Evolutionary conservation across 37 sponge, comb jelly and placozoan genomes (phyloP), one percentile per base, ranked within the genome.

Genomic region (Hormiphora californensis): DNA sequence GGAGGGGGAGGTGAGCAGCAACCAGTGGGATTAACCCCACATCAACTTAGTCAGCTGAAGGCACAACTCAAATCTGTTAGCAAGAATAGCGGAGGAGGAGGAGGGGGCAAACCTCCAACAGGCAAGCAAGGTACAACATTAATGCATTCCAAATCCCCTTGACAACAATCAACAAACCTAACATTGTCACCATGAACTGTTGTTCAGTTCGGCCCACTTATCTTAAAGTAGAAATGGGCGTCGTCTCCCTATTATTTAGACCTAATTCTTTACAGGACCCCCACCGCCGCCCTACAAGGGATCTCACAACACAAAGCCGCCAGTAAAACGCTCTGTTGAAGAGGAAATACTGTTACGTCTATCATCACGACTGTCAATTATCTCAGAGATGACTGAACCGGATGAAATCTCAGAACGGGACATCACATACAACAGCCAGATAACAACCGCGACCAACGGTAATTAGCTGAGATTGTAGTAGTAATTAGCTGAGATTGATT

Each of bases 301-400:
- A n/a, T 28, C 12, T 30, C 81, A 73, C 81, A 43, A 73, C 81
- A 73, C 81, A 23, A 73, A 73, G 25, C 81, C 81, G 9, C 68
- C 39, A 8, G 36, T 33, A 4, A 73, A 39, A 5, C 12, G 3
- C 27, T 73, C 81, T 3, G 43, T 73, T 27, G 81, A 73, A 28
- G 81, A 73, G 23, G 81, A 73, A 7, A 73, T 73, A 4, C 81
- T 73, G 1, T 19, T 39, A 7, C 4, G 81, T 4, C 81, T 73
- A 9, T 73, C 81, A n/a, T 73, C 81, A 1, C 40, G 81, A 46
- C 43, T 73, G 35, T 73, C 81, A 15, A 73, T 73, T 19, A 73
- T 73, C 9, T 73, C 81, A 19, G 81, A 73, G 81, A 73, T 73
- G 44, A 73, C 81, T 7, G 81, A 73, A 28, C 81, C 81, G 1